Evolutionary conservation across 37 sponge, comb jelly and placozoan species (phyloP), one percentile per base, ranked within the genome.

Genomic region (Halisarca cf. caerulea): DNA sequence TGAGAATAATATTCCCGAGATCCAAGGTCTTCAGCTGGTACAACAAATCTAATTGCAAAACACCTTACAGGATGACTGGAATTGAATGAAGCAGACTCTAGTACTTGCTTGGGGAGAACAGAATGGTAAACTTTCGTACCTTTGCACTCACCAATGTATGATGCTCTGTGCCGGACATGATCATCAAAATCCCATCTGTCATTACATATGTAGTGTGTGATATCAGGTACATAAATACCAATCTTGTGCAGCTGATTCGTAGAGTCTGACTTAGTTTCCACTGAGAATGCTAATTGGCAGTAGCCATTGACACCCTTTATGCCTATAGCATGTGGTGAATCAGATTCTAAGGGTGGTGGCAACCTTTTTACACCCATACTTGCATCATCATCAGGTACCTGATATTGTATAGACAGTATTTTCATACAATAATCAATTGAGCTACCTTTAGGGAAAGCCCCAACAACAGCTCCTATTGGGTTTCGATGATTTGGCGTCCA

Each of bases 391-490:
- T 43, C 45, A 24, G 77, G 77, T 7, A 74, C 77, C 3, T 36
- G 42, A 40, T 74, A 33, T 28, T 64, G 36, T 55, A 66, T 20
- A 18, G 34, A 66, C 21, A 90, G 73, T 1, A 90, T 45, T 1
- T 64, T 51, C 35, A 86, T 35, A 21, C 80, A 82, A 86, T 85
- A 44, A 66, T 59, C 86, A 7, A 86, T 28, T 30, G 82, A 70
- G 20, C 28, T 30, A 17, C 86, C 83, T 55, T 54, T 66, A 59
- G 90, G 90, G 15, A 90, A 40, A 32, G 79, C 66, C 34, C 36
- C 82, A 66, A 90, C 60, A 9, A 90, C 86, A 17, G 68, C 83
- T 21, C 90, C 90, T 21, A 90, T 64, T 66, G 90, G 90, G 34
- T 55, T 54, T 1, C 81, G 70, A 71, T 80, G 79, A 0, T 86